A percentile compares a stretch with the other conserved stretches of the same genome.
phyloP scores from a whole-genome alignment of 2,888 invertebrate species.

The Laothoe populi region DNA sequence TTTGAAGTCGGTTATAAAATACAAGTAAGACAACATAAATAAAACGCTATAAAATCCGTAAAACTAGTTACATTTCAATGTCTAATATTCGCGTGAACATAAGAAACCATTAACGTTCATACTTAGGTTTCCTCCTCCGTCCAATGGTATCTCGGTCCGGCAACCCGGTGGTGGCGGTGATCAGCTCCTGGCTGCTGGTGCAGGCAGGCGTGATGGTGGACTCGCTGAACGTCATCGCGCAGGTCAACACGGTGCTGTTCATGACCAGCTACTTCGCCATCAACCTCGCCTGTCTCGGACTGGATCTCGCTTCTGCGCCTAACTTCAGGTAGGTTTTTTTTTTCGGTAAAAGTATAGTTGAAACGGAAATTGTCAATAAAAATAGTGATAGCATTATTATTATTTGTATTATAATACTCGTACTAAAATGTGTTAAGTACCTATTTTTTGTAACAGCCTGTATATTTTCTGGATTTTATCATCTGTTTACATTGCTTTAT shows the following conservation, averaged over 20 bases:
- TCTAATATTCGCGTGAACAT: too few species aligned
- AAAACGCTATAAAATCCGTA: too few species aligned
- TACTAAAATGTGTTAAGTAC: too few species aligned
- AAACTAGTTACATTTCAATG: too few species aligned
- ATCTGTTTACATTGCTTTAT: too few species aligned
- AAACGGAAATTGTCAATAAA: too few species aligned
- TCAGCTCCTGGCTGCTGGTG: conserved; percentile 90
- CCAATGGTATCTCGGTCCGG: conserved; percentile 70
- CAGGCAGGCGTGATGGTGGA: conserved; percentile 96
- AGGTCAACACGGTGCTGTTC: conserved; percentile 96
- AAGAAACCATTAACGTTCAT: background rate
- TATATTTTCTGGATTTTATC: too few species aligned
- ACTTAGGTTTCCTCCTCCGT: conserved; percentile 67
- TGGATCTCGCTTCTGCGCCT: conserved; percentile 98
- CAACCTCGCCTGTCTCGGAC: conserved; percentile 97
- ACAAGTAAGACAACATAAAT: too few species aligned
- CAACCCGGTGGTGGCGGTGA: conserved; percentile 73
- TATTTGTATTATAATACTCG: too few species aligned
- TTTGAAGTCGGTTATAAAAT: too few species aligned
- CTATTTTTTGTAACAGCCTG: too few species aligned
- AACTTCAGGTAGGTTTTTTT: conserved; percentile 91
- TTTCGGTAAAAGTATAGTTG: background rate
- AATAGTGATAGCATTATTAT: too few species aligned
- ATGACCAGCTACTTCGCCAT: conserved; percentile 98
- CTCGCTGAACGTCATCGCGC: conserved; percentile 96